Conservation (phyloP, 2,113 vertebrate genomes). For the Anseranas semipalmata region DNA sequence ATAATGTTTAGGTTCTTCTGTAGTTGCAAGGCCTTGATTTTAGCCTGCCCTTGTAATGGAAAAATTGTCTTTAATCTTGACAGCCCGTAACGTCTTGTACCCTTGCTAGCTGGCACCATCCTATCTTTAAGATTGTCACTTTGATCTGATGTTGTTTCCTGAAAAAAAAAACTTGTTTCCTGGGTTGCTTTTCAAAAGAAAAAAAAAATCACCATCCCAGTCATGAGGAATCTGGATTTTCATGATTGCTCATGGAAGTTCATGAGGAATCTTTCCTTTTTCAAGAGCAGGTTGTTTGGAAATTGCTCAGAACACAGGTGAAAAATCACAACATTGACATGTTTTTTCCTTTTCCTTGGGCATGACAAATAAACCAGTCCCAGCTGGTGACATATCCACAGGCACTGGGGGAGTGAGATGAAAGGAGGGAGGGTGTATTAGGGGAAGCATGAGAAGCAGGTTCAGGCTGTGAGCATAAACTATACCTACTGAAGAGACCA, state of each 20-base stretch:
- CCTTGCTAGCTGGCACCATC: neutral
- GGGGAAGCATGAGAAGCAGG: neutral
- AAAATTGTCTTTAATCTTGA: constrained; percentile 12
- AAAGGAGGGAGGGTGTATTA: neutral
- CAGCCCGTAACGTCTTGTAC: neutral
- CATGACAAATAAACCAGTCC: neutral
- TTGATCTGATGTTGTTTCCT: neutral
- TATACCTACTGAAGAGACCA: neutral
- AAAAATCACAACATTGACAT: neutral
- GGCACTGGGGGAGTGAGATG: neutral
- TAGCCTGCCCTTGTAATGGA: neutral
- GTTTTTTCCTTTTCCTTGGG: neutral
- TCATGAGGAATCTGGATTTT: neutral
- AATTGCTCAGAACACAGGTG: neutral
- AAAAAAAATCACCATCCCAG: neutral
- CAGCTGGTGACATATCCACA: neutral
- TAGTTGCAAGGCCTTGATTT: constrained; percentile 35
- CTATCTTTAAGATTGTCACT: neutral
- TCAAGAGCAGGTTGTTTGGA: neutral
- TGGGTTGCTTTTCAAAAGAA: neutral
- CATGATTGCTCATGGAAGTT: neutral
- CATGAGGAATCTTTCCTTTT: neutral
- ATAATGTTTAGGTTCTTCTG: constrained; percentile 39
- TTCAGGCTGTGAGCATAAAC: neutral
- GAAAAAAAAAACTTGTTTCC: no score